A percentile compares a stretch with the other conserved stretches of the same genome.
phyloP scores from a whole-genome alignment of 64 coral and sea anemone species.

The Catalaphyllia jardinei region DNA sequence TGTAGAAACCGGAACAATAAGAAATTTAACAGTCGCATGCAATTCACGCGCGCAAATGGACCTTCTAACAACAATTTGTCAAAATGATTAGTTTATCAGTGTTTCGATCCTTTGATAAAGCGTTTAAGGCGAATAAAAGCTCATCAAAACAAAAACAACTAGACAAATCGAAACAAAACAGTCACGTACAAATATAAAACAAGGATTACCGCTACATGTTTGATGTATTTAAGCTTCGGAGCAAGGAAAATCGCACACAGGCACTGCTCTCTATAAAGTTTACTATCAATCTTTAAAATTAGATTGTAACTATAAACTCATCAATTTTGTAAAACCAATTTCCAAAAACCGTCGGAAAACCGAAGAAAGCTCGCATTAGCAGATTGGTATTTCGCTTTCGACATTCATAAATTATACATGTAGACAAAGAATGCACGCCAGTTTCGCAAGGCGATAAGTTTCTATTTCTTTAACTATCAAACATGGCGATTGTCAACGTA shows the following conservation, averaged over 20 bases:
- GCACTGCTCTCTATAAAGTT: conserved; percentile 14
- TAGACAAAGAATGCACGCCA: conserved; percentile 35
- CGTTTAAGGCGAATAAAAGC: not conserved
- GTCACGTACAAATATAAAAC: not conserved
- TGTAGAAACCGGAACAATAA: conserved; percentile 5
- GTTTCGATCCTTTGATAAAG: not conserved
- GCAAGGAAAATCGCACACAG: not conserved
- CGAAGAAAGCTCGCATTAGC: not conserved
- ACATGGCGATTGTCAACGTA: not conserved
- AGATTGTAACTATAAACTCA: not conserved
- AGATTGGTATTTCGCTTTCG: conserved; percentile 19
- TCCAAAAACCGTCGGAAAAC: conserved; percentile 1
- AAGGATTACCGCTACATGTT: not conserved
- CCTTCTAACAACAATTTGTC: not conserved
- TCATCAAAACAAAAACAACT: not conserved
- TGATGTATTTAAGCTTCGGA: not conserved
- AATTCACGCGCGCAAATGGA: not conserved
- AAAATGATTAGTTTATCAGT: not conserved
- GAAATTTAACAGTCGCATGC: not conserved
- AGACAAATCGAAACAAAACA: not conserved
- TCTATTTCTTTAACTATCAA: not conserved
- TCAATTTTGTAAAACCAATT: conserved; percentile 28
- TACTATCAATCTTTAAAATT: conserved; percentile 37
- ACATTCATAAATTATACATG: conserved; percentile 52
- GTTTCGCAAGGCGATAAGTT: conserved; percentile 24